These are phyloP conservation scores for Ptychochromis oligacanthus DNA, from an alignment of 2,113 vertebrate species.

Conservation along the genomic window DNA sequence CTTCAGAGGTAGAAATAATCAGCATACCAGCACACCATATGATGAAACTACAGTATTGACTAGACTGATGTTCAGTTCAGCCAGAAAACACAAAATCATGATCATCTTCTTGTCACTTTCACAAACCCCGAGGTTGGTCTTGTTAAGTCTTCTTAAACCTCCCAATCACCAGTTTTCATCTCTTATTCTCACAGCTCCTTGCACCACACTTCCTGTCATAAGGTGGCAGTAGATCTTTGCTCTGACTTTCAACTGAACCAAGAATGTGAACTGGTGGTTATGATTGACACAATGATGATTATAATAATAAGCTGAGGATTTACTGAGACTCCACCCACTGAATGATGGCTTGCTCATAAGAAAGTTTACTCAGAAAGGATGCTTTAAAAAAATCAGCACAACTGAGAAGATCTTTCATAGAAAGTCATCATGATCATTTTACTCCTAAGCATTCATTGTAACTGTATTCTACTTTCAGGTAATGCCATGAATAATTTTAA, in stretches of 20 bases:
- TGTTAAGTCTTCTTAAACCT: neutral
- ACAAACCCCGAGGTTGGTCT: neutral
- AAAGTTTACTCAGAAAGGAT: neutral
- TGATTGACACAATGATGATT: neutral
- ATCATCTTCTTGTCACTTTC: neutral
- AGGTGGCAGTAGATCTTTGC: too few relatives aligned
- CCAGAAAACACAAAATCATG: neutral
- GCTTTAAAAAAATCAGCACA: neutral
- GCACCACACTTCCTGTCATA: accelerated
- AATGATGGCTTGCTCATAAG: neutral
- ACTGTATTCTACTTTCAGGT: neutral
- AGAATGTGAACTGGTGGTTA: accelerated
- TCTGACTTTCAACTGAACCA: too few relatives aligned
- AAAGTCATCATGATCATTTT: neutral
- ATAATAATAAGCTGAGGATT: neutral
- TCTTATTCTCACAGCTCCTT: too few relatives aligned
- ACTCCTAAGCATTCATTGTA: neutral
- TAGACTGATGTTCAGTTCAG: neutral
- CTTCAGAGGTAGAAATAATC: neutral
- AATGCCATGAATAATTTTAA: neutral
- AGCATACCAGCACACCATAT: neutral
- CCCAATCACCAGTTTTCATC: neutral
- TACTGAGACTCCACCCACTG: neutral
- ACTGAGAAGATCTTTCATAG: accelerated
- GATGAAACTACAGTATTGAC: accelerated